Percentiles rank a stretch among this genome's conserved stretches.
Conservation (phyloP, 2,113 vertebrate species). For the Spheniscus mendiculus region DNA sequence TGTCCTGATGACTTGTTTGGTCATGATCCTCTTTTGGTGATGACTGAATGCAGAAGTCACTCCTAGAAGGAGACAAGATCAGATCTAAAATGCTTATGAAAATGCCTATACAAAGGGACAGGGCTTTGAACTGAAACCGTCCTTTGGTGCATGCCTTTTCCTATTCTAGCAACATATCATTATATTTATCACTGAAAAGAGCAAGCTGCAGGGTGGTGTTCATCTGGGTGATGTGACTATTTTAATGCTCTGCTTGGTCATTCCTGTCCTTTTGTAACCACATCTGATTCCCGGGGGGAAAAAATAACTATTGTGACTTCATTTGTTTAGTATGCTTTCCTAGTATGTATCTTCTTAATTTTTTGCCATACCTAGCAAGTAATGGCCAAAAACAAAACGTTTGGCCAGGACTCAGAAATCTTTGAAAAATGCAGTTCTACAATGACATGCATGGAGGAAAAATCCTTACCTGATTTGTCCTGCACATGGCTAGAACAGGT, state of each 20-base stretch:
- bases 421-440: neutral
- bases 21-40: neutral
- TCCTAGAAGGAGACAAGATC: neutral
- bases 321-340: neutral
- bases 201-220: neutral
- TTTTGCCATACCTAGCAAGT: neutral
- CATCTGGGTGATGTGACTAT: neutral
- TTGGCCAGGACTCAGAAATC: neutral
- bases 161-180: neutral
- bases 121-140: neutral
- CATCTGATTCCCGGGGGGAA: neutral
- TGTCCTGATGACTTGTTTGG: neutral
- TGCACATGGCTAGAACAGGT: neutral
- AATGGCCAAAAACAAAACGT: too few species aligned
- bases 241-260: neutral
- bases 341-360: neutral
- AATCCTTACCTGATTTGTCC: neutral
- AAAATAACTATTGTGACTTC: neutral
- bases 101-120: neutral
- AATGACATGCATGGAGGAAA: neutral
- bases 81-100: neutral
- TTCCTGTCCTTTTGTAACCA: neutral
- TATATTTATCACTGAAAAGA: neutral
- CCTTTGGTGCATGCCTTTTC: accelerated
- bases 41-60: neutral